phyloP scores from a whole-genome alignment of 1,140 invertebrate species.

The Heterodera carotae region DNA sequence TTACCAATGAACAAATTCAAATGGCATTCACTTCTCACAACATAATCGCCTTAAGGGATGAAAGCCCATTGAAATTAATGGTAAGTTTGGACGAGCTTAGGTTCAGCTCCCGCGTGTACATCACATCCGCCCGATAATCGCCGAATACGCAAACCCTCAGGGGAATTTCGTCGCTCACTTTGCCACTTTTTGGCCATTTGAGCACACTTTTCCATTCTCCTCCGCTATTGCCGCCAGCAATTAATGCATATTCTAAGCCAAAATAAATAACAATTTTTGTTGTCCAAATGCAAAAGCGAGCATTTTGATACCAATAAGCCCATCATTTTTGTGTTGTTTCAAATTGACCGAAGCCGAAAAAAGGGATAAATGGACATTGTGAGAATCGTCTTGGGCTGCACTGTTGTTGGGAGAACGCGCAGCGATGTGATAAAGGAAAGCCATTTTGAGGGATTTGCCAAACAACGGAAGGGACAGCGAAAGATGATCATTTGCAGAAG shows the following conservation, averaged over 20 bases:
- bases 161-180: not conserved
- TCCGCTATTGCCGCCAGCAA: not conserved
- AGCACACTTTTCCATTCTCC: not conserved
- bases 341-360: not conserved
- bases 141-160: constrained; percentile 22
- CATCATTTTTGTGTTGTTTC: not conserved
- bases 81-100: not conserved
- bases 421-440: not conserved
- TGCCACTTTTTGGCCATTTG: not conserved
- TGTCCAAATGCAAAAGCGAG: not conserved
- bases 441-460: not conserved
- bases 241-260: not conserved
- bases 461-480: not conserved
- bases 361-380: constrained; percentile 4
- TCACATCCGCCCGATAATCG: constrained; percentile 21
- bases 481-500: not conserved
- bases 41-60: not conserved
- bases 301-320: not conserved
- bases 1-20: constrained; percentile 23
- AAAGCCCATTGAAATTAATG: not conserved
- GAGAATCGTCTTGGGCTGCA: not conserved
- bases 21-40: constrained; percentile 4
- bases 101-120: constrained; percentile 14
- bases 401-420: not conserved
- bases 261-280: not conserved